These are phyloP conservation scores for Mesoligia furuncula DNA, from an alignment of 2,888 invertebrate species.

Conservation along the genomic window DNA sequence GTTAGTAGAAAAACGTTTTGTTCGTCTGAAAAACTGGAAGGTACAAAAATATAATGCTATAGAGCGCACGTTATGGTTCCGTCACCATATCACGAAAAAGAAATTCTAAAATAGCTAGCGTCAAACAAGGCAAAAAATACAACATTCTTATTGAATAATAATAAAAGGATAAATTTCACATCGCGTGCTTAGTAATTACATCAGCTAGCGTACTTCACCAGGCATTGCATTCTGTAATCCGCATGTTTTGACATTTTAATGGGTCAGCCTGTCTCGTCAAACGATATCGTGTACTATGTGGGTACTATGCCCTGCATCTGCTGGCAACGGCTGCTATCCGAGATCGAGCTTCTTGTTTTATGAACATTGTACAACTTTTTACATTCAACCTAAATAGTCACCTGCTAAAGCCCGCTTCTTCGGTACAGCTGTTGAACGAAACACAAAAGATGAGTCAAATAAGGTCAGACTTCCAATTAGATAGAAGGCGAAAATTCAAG, in stretches of 20 bases:
- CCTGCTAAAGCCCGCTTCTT: conserved; percentile 42
- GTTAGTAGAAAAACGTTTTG: neutral
- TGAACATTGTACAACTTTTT: conserved; percentile 48
- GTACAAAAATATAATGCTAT: conserved; percentile 11
- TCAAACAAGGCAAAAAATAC: conserved; percentile 21
- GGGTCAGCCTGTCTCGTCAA: conserved; percentile 39
- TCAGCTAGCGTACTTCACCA: conserved; percentile 26
- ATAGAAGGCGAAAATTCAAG: conserved; percentile 46
- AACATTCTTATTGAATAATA: conserved; percentile 39
- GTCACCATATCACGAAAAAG: conserved; percentile 30
- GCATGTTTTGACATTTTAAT: conserved; percentile 55
- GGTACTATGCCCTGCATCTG: conserved; percentile 51
- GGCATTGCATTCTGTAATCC: conserved; percentile 47
- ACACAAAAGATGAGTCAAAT: conserved; percentile 39
- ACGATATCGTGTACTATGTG: conserved; percentile 23
- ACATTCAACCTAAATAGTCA: conserved; percentile 39
- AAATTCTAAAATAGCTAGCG: conserved; percentile 19
- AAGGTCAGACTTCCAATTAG: conserved; percentile 25
- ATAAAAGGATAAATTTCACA: conserved; percentile 38
- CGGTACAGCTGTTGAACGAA: conserved; percentile 45
- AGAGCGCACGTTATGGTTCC: conserved; percentile 10
- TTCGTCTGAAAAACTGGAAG: neutral
- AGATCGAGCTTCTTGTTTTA: conserved; percentile 49
- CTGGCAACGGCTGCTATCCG: conserved; percentile 39
- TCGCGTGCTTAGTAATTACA: conserved; percentile 42